phyloP scores from a whole-genome alignment of 1,140 invertebrate genomes.

The Lasaia peninsularis region DNA sequence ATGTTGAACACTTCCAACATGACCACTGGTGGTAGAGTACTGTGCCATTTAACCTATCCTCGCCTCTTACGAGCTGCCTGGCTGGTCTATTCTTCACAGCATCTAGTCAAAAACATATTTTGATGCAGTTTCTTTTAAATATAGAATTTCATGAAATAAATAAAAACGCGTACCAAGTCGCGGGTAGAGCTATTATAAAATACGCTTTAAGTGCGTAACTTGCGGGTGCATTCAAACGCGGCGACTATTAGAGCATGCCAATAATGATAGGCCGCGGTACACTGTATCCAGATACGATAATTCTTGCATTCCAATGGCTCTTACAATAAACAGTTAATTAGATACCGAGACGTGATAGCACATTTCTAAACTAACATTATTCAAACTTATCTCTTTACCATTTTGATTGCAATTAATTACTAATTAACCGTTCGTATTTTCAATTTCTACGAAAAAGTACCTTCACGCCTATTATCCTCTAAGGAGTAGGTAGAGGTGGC shows the following conservation, averaged over 20 bases:
- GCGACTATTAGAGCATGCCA: slow-evolving; percentile 30
- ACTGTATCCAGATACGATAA: slow-evolving; percentile 9
- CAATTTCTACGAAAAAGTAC: too few species aligned
- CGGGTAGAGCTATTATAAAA: slow-evolving; percentile 3
- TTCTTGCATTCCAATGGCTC: slow-evolving; percentile 12
- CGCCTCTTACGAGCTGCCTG: too few species aligned
- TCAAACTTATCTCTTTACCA: neutral
- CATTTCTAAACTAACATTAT: neutral
- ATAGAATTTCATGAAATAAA: too few species aligned
- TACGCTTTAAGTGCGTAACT: slow-evolving; percentile 13
- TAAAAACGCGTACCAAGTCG: too few species aligned
- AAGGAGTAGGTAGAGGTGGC: too few species aligned
- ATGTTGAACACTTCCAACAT: too few species aligned
- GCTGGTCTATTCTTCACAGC: too few species aligned
- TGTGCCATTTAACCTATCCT: too few species aligned
- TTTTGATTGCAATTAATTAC: neutral
- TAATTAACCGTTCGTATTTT: neutral
- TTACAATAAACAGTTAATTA: slow-evolving; percentile 17
- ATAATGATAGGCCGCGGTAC: slow-evolving; percentile 25
- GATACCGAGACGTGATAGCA: slow-evolving; percentile 14
- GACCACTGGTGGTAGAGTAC: too few species aligned
- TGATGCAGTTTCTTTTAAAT: neutral
- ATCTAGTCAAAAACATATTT: too few species aligned
- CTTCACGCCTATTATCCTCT: too few species aligned
- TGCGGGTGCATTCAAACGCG: slow-evolving; percentile 18